Conservation (phyloP, 2,888 invertebrate species). For the Volucella bombylans region DNA sequence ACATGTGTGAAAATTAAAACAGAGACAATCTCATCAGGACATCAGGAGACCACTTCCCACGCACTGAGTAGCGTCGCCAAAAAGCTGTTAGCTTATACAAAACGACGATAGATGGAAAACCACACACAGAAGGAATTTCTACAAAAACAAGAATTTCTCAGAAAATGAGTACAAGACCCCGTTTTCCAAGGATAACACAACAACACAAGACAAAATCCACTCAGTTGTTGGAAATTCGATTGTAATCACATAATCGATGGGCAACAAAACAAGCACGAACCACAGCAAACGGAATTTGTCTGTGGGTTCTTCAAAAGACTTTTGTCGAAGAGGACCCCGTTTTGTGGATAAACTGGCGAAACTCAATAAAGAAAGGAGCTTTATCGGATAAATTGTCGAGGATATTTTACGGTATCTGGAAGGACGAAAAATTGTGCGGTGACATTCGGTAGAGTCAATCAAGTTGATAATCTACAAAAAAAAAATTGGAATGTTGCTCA, state of each 20-base stretch:
- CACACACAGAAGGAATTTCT: conserved; percentile 4
- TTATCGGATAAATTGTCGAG: background rate
- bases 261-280: background rate
- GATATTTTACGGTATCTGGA: background rate
- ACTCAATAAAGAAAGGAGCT: conserved; percentile 20
- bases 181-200: background rate
- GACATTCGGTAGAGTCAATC: conserved; percentile 49
- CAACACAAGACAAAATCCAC: conserved; percentile 38
- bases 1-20: conserved; percentile 43
- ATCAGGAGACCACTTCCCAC: background rate
- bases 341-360: conserved; percentile 23
- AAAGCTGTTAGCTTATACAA: background rate
- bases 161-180: conserved; percentile 16
- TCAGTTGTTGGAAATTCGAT: conserved; percentile 58
- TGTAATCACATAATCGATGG: conserved; percentile 58
- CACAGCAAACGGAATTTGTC: background rate
- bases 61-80: conserved; percentile 10
- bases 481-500: conserved; percentile 50
- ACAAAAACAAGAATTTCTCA: conserved; percentile 3
- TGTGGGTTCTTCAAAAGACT: background rate
- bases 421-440: conserved; percentile 26
- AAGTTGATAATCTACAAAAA: conserved; percentile 40
- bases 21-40: conserved; percentile 14
- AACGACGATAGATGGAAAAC: conserved; percentile 8
- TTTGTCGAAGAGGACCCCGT: background rate